Evolutionary conservation across 2,888 invertebrate species (phyloP), one percentile per base, ranked within the genome.

Genomic region (Tenodera sinensis): DNA sequence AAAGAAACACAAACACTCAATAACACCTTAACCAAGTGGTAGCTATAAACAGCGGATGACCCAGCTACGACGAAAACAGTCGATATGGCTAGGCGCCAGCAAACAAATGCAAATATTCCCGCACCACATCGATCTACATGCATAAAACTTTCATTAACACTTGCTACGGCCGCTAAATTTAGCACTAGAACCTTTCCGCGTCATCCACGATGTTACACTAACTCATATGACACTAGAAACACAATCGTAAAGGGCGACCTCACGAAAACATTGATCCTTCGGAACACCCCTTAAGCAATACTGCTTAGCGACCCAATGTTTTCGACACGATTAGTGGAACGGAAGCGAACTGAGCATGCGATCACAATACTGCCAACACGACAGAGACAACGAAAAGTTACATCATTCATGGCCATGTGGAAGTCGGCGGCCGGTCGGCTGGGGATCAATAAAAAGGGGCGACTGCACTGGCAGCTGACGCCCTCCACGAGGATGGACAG

Each of bases 331-430:
- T 71, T 34, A 30, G 25, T 28, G 25, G 6, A 25, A 28, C n/a
- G 14, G 71, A 28, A 47, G 28, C 28, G 28, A 86, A 86, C 81
- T 86, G 81, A 81, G 86, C 86, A 86, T 42, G 86, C 86, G 86
- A 86, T 20, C 1, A 27, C 87, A 87, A 30, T 82, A 83, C 81
- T 83, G 87, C 87, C 87, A 87, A 82, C 87, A 34, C 42, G 28
- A 83, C 87, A 20, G 86, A 8, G 27, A 71, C 54, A 71, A 71
- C 54, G 54, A 71, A 27, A 27, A 28, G 28, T 86, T 86, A 81
- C 81, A 87, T 83, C 87, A 87, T 87, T 34, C 83, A 87, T 28
- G 30, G 34, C 87, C 87, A 87, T 83, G 82, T 87, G 87, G 54
- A 71, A 71, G 54, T 25, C 54, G 20, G 54, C 54, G 8, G 83